phyloP scores from a whole-genome alignment of 2,888 invertebrate species.

The Machimus rusticus region DNA sequence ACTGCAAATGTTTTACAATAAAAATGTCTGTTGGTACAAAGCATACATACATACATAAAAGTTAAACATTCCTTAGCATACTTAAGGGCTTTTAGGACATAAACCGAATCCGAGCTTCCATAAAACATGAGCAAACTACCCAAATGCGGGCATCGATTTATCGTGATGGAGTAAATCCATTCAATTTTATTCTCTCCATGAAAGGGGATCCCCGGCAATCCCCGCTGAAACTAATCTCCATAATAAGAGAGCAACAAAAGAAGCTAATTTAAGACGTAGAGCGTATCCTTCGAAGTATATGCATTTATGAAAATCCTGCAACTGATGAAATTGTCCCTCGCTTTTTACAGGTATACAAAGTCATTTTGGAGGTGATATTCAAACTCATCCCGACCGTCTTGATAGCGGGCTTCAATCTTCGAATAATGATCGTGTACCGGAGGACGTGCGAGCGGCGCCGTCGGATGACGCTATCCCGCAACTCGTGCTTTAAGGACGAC shows the following conservation, averaged over 20 bases:
- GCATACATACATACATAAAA: background rate
- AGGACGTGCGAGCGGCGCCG: conserved; percentile 71
- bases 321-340: background rate
- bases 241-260: background rate
- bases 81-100: background rate
- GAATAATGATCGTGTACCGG: conserved; percentile 73
- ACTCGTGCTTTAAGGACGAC: conserved; percentile 66
- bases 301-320: background rate
- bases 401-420: conserved; percentile 71
- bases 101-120: background rate
- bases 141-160: background rate
- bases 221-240: background rate
- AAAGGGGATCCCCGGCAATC: background rate
- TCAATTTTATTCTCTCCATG: background rate
- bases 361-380: conserved; percentile 71
- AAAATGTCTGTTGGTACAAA: background rate
- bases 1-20: background rate
- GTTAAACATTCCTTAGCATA: background rate
- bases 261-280: background rate
- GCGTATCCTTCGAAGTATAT: background rate
- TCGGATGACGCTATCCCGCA: conserved; percentile 71
- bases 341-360: conserved; percentile 66
- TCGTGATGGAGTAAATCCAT: background rate
- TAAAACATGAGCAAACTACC: background rate
- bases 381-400: conserved; percentile 74